These are phyloP conservation scores for Symphodus melops DNA, from an alignment of 2,113 vertebrate genomes.

Conservation along the genomic window DNA sequence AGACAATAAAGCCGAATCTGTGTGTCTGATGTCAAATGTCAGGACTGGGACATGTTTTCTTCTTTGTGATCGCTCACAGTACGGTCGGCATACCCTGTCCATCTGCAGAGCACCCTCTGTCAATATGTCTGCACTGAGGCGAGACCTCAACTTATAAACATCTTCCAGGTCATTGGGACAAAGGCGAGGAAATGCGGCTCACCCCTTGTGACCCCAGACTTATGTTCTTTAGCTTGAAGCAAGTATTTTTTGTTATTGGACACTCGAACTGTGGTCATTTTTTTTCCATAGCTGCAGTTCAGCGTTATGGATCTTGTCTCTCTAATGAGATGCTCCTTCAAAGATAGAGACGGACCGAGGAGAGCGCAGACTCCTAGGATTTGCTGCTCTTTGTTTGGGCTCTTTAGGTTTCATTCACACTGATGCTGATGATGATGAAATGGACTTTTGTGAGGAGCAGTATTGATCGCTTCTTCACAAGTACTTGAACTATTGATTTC, in stretches of 20 bases:
- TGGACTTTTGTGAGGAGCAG: conserved; percentile 31
- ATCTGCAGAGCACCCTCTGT: conserved; percentile 17
- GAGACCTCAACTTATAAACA: neutral
- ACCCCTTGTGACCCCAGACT: conserved; percentile 21
- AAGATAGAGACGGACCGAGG: conserved; percentile 14
- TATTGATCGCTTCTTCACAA: conserved; percentile 47
- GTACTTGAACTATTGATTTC: conserved; percentile 40
- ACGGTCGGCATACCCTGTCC: neutral
- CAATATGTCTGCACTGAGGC: neutral
- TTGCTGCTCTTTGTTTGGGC: conserved; percentile 15
- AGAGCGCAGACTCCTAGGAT: neutral
- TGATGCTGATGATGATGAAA: conserved; percentile 47
- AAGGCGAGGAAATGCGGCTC: conserved; percentile 19
- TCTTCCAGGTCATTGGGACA: conserved; percentile 35
- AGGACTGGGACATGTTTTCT: neutral
- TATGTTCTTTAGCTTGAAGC: neutral
- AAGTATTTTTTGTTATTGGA: neutral
- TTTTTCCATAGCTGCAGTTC: neutral
- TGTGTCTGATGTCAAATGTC: conserved; percentile 13
- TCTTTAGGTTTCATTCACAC: conserved; percentile 36
- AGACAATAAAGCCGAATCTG: neutral
- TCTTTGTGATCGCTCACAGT: neutral
- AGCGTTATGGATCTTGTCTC: conserved; percentile 22
- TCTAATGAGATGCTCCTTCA: conserved; percentile 19
- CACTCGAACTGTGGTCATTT: neutral